Evolutionary conservation across 2,113 vertebrate genomes (phyloP).

Genomic region (Syngnathoides biaculeatus): DNA sequence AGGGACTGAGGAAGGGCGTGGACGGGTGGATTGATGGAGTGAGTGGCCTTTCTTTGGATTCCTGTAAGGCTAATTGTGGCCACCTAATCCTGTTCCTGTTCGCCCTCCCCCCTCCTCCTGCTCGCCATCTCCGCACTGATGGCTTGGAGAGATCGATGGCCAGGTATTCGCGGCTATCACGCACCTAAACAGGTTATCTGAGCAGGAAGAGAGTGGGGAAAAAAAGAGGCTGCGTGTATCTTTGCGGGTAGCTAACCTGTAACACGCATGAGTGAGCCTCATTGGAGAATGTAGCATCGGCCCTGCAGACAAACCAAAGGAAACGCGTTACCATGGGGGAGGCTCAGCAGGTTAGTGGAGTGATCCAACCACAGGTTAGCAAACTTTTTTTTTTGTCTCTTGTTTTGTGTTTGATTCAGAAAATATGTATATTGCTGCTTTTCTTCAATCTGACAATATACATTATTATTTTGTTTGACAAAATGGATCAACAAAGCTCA

Average conservation of each 20-base stretch:
- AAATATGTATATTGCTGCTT: neutral
- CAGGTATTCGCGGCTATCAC: constrained; percentile 46
- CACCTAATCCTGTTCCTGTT: constrained; percentile 74
- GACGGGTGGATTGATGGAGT: constrained; percentile 26
- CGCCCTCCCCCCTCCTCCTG: constrained; percentile 61
- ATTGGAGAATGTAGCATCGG: constrained; percentile 69
- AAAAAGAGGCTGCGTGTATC: constrained; percentile 8
- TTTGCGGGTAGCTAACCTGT: constrained; percentile 27
- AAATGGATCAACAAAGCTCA: neutral
- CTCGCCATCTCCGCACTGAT: constrained; percentile 39
- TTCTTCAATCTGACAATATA: too few species aligned
- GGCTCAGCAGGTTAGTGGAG: constrained; percentile 78
- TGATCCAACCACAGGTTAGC: constrained; percentile 15
- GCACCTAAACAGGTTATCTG: constrained; percentile 14
- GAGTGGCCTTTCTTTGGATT: constrained; percentile 60
- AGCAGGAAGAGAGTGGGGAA: constrained; percentile 3
- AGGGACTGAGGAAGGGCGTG: constrained; percentile 40
- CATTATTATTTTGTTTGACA: neutral
- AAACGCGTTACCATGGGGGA: constrained; percentile 78
- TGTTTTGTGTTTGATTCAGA: neutral
- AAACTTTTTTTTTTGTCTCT: neutral
- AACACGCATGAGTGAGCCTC: constrained; percentile 39
- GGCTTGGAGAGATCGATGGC: constrained; percentile 39
- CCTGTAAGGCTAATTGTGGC: constrained; percentile 79
- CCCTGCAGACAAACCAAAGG: constrained; percentile 37